phyloP scores from a whole-genome alignment of 2,797 vertebrate genomes.

The Hyperoplus lanceolatus region DNA sequence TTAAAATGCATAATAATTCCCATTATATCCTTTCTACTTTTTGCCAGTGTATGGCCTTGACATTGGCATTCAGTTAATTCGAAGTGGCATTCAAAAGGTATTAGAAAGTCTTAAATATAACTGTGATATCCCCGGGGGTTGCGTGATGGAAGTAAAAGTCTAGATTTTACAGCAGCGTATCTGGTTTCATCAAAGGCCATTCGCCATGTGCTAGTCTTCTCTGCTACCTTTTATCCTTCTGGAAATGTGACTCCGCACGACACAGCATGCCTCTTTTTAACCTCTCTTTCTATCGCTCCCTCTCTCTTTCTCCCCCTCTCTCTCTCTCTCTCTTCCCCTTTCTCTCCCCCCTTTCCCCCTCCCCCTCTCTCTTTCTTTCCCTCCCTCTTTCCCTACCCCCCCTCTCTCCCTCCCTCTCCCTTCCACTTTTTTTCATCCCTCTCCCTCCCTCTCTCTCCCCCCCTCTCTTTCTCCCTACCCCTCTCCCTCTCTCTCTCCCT shows the following conservation, averaged over 20 bases:
- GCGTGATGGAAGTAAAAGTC: slow-evolving; percentile 39
- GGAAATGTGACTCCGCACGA: slow-evolving; percentile 69
- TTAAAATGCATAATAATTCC: too few relatives aligned
- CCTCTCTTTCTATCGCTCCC: slow-evolving; percentile 21
- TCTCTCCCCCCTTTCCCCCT: slow-evolving; percentile 31
- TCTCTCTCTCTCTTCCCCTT: slow-evolving; percentile 39
- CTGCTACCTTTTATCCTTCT: slow-evolving; percentile 68
- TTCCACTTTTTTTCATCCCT: not conserved
- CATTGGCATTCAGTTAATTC: too few relatives aligned
- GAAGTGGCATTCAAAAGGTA: too few relatives aligned
- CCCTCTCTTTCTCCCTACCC: not conserved
- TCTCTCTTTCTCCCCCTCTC: slow-evolving; percentile 9
- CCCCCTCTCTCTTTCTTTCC: too few relatives aligned
- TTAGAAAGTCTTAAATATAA: too few relatives aligned
- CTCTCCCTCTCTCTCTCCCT: slow-evolving; percentile 50
- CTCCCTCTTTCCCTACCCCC: not conserved
- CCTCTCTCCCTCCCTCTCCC: not conserved
- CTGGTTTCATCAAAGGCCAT: slow-evolving; percentile 74
- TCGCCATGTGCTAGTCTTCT: slow-evolving; percentile 70
- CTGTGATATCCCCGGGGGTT: not conserved
- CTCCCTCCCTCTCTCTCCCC: not conserved
- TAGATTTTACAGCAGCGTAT: slow-evolving; percentile 66
- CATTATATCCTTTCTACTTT: too few relatives aligned
- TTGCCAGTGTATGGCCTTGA: too few relatives aligned
- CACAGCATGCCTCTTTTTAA: slow-evolving; percentile 55